A percentile compares a stretch with the other conserved stretches of the same genome.
Conservation (phyloP, 2,113 vertebrate genomes). For the Lophochroa leadbeateri region DNA sequence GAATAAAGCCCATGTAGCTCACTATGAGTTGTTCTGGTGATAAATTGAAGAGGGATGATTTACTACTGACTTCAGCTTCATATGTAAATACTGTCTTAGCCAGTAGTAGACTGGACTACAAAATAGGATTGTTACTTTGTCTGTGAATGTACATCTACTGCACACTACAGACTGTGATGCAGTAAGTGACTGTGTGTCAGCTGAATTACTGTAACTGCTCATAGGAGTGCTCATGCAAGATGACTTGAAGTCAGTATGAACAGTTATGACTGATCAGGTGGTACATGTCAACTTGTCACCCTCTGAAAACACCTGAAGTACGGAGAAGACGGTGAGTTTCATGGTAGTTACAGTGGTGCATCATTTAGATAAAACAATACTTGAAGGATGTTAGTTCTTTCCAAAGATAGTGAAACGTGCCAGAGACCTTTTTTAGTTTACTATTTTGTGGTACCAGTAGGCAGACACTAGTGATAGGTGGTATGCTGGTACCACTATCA, state of each 20-base stretch:
- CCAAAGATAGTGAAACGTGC: background rate
- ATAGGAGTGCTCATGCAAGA: accelerated
- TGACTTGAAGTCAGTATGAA: background rate
- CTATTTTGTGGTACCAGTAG: accelerated
- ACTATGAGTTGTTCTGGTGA: background rate
- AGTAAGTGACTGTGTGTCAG: background rate
- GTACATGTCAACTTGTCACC: too few relatives aligned
- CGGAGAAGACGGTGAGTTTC: background rate
- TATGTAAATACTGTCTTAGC: background rate
- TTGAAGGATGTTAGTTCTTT: background rate
- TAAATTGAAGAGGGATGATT: background rate
- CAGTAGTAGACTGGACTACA: background rate
- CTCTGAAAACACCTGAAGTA: background rate
- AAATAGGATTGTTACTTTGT: background rate
- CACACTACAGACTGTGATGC: accelerated
- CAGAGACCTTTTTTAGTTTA: too few relatives aligned
- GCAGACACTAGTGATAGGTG: accelerated
- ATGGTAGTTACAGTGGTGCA: background rate
- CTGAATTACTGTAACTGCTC: background rate
- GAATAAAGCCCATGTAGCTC: background rate
- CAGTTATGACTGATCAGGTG: accelerated
- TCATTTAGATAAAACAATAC: background rate
- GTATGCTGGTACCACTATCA: accelerated
- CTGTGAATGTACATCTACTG: accelerated
- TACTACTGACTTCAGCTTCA: background rate